Base-by-base conservation (phyloP, 2,888 invertebrate species). In the Drosophila austrosaltans region DNA sequence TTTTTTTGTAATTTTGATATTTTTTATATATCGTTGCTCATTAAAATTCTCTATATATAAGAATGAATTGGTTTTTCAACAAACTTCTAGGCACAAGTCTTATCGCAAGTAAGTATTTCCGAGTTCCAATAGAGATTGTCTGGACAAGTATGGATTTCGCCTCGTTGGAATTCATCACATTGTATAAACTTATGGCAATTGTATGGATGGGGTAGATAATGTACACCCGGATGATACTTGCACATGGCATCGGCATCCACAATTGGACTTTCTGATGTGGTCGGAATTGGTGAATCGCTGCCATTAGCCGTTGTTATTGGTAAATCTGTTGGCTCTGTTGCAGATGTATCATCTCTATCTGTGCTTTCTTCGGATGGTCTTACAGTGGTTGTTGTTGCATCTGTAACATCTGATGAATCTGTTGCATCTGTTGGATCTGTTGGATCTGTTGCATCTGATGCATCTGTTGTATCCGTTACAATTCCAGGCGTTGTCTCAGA, bases 171-270 rank as follows among this genome's bases (percentile, higher is more conserved):
- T 16, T 75, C 70, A 53, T 67, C 71, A 40, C 90, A 90, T n/a
- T 81, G 77, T 39, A 90, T 84, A 53, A 80, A 90, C 65, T 76
- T 74, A 10, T 78, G 75, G 28, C 89, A 90, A 60, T 90, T 70
- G n/a, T 78, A 63, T 0, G 90, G 89, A 81, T 89, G 75, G 0
- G 80, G 76, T 10, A 90, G 42, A 30, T 36, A 72, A 4, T 66
- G 36, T 5, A 73, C 72, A 4, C 69, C 75, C 4, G 66, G 69
- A 72, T 84, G 73, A 7, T 70, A 68, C 10, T 16, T 44, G 44
- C 84, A 84, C 59, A 77, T 73, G 4, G 32, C 20, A 12, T 77
- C 25, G 0, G 65, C 64, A 64, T 79, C 64, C 2, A 84, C 56
- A 5, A 4, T 20, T 2, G 75, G 75, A n/a, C 7, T 28, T 25